phyloP scores from a whole-genome alignment of 1,140 invertebrate genomes.

The Glomeris maerens region DNA sequence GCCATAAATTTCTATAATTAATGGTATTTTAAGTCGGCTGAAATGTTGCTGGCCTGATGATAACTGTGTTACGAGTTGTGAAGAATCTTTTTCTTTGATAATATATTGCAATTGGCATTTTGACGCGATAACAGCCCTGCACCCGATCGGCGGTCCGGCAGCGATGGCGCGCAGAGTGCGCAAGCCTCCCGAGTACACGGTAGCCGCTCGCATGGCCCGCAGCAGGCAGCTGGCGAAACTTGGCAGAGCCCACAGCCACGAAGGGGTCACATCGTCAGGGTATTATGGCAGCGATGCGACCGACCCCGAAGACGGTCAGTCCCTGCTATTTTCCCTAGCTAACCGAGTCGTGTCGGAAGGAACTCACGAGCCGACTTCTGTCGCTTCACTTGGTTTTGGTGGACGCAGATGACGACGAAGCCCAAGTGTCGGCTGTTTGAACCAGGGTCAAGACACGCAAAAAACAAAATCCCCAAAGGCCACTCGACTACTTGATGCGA shows the following conservation, averaged over 20 bases:
- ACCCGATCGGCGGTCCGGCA: too few relatives aligned
- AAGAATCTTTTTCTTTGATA: too few relatives aligned
- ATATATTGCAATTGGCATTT: too few relatives aligned
- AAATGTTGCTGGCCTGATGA: too few relatives aligned
- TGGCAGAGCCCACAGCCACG: conserved; percentile 67
- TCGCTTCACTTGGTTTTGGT: not conserved
- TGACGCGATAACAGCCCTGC: too few relatives aligned
- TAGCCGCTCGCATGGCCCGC: conserved; percentile 62
- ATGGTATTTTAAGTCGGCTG: too few relatives aligned
- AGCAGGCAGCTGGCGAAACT: conserved; percentile 44
- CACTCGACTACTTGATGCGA: too few relatives aligned
- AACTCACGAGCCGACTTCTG: not conserved
- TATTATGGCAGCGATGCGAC: conserved; percentile 42
- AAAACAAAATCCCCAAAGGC: conserved; percentile 4
- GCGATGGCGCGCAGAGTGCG: conserved; percentile 19
- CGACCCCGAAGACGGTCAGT: conserved; percentile 47
- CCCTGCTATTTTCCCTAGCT: conserved; percentile 9
- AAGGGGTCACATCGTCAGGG: conserved; percentile 57
- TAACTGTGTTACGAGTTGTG: too few relatives aligned
- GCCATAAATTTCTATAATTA: too few relatives aligned
- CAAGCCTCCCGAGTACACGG: conserved; percentile 51
- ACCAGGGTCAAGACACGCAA: not conserved
- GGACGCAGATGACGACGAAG: conserved; percentile 42
- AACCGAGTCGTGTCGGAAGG: conserved; percentile 20
- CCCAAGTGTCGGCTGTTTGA: conserved; percentile 46